These are phyloP conservation scores for Mythimna loreyi DNA, from an alignment of 2,888 invertebrate species.

Conservation along the genomic window DNA sequence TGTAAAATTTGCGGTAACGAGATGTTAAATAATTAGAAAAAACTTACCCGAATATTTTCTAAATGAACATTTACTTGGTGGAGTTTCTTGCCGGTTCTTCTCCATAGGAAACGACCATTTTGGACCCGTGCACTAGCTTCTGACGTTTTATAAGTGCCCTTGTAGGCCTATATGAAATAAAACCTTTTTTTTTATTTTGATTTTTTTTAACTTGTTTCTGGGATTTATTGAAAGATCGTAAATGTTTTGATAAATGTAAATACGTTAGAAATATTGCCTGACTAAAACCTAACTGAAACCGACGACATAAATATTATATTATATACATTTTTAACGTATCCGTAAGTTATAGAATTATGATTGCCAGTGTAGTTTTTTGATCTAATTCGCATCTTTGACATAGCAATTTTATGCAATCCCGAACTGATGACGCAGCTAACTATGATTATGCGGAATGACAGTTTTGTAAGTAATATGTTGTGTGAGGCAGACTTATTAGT, in stretches of 20 bases:
- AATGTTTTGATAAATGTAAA: not conserved
- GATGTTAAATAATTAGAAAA: not conserved
- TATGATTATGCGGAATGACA: not conserved
- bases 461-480: not conserved
- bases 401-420: slow-evolving; percentile 3
- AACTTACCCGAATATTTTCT: not conserved
- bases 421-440: not conserved
- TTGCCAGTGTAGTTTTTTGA: not conserved
- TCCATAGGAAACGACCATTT: too few species aligned
- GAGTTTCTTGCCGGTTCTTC: too few species aligned
- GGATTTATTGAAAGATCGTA: not conserved
- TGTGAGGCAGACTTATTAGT: not conserved
- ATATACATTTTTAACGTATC: not conserved
- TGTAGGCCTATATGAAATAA: too few species aligned
- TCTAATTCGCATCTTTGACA: not conserved
- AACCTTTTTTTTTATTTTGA: too few species aligned
- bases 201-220: too few species aligned
- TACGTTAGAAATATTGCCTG: not conserved
- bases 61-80: not conserved
- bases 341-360: not conserved
- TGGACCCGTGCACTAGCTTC: too few species aligned
- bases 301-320: not conserved
- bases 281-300: not conserved
- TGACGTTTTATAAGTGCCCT: too few species aligned
- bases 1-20: too few species aligned